phyloP scores from a whole-genome alignment of 2,113 vertebrate species.

The Sceloporus undulatus region DNA sequence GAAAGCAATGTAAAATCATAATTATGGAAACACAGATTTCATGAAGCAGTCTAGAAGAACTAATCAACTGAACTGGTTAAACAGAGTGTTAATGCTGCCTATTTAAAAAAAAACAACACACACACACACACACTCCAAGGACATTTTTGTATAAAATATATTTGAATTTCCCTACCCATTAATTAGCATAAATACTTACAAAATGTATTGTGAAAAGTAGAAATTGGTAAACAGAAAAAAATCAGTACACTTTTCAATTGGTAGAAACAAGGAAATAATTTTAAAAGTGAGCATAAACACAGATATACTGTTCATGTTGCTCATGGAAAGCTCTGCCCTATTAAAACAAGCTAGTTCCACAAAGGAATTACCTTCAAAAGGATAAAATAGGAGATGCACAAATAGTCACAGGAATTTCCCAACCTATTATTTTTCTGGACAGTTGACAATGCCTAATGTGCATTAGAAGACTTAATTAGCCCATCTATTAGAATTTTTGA shows the following conservation, averaged over 20 bases:
- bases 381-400: background rate
- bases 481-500: background rate
- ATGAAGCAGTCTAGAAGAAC: background rate
- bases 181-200: slow-evolving; percentile 52
- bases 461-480: background rate
- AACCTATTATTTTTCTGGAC: background rate
- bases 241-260: background rate
- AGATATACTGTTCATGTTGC: background rate
- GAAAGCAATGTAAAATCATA: background rate
- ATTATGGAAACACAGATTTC: background rate
- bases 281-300: background rate
- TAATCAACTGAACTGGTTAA: background rate
- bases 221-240: slow-evolving; percentile 27
- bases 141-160: slow-evolving; percentile 54
- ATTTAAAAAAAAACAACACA: background rate
- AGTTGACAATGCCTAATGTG: background rate
- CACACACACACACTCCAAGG: background rate
- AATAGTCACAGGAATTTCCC: background rate
- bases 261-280: slow-evolving; percentile 4
- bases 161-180: slow-evolving; percentile 54
- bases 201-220: slow-evolving; percentile 48
- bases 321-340: background rate
- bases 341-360: background rate
- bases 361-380: background rate
- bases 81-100: background rate